Evolutionary conservation across 2,888 invertebrate genomes (phyloP).

Genomic region (Euphydryas editha): DNA sequence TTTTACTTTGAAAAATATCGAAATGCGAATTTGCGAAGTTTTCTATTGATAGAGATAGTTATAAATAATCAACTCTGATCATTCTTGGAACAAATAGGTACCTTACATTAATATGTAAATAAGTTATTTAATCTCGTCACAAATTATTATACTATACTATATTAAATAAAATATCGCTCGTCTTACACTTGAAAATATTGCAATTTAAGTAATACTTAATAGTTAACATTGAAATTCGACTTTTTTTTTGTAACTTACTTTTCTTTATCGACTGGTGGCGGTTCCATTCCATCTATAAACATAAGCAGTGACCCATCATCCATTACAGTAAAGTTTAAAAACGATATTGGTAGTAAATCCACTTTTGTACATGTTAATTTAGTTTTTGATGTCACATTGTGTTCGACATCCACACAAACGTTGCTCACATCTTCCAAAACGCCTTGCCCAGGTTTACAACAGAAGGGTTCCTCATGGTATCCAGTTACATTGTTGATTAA

Average conservation of each 20-base stretch:
- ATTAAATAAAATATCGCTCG: too few relatives aligned
- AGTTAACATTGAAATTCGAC: too few relatives aligned
- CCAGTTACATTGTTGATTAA: slow-evolving; percentile 13
- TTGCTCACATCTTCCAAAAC: slow-evolving; percentile 18
- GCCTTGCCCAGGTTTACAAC: slow-evolving; percentile 33
- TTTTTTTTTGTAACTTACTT: slow-evolving; percentile 26
- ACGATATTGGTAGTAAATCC: not conserved
- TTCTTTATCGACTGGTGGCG: slow-evolving; percentile 24
- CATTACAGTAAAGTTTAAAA: slow-evolving; percentile 26
- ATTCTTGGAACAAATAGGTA: too few relatives aligned
- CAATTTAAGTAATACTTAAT: too few relatives aligned
- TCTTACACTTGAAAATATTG: too few relatives aligned
- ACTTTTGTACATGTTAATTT: slow-evolving; percentile 26
- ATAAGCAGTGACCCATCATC: slow-evolving; percentile 27
- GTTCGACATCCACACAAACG: slow-evolving; percentile 24
- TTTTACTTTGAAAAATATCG: too few relatives aligned
- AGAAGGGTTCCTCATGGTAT: slow-evolving; percentile 28
- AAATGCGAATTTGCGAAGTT: too few relatives aligned
- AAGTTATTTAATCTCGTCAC: too few relatives aligned
- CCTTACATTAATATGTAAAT: too few relatives aligned
- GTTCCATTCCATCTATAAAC: not conserved
- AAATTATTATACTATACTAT: too few relatives aligned
- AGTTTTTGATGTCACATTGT: slow-evolving; percentile 20
- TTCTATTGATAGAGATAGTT: too few relatives aligned
- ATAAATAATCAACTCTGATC: too few relatives aligned